phyloP scores from a whole-genome alignment of 2,113 vertebrate species.

The Podocnemis expansa region DNA sequence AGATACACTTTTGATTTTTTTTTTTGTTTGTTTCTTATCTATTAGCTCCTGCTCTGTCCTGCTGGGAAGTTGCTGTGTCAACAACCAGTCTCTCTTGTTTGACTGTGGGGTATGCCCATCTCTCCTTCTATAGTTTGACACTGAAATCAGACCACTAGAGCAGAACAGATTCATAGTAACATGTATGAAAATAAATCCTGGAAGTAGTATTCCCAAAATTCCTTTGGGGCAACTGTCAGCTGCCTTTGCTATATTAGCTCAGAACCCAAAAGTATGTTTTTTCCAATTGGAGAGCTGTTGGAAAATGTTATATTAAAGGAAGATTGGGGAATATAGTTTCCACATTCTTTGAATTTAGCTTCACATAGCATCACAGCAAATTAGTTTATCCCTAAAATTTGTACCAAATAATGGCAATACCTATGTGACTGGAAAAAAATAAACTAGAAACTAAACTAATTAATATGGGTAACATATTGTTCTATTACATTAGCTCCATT shows the following conservation, averaged over 20 bases:
- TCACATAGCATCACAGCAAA: not conserved
- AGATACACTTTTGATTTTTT: too few relatives aligned
- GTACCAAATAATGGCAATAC: not conserved
- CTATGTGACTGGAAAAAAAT: not conserved
- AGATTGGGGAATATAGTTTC: not conserved
- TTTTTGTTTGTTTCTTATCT: not conserved
- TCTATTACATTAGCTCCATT: not conserved
- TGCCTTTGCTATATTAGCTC: not conserved
- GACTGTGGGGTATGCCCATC: not conserved
- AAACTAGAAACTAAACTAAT: not conserved
- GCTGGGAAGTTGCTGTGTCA: not conserved
- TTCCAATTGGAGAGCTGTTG: slow-evolving; percentile 1
- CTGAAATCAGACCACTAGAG: not conserved
- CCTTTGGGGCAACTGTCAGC: not conserved
- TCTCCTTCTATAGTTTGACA: not conserved
- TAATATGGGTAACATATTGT: not conserved
- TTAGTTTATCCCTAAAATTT: not conserved
- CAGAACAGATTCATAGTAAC: rapidly evolving
- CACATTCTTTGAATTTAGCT: not conserved
- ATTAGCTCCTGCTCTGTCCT: not conserved
- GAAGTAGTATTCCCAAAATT: slow-evolving; percentile 8
- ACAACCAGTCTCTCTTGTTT: not conserved
- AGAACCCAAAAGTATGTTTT: slow-evolving; percentile 1
- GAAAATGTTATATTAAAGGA: slow-evolving; percentile 12
- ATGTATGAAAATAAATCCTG: not conserved